Base-by-base conservation (phyloP, 2,113 vertebrate species). In the Cynocephalus volans region DNA sequence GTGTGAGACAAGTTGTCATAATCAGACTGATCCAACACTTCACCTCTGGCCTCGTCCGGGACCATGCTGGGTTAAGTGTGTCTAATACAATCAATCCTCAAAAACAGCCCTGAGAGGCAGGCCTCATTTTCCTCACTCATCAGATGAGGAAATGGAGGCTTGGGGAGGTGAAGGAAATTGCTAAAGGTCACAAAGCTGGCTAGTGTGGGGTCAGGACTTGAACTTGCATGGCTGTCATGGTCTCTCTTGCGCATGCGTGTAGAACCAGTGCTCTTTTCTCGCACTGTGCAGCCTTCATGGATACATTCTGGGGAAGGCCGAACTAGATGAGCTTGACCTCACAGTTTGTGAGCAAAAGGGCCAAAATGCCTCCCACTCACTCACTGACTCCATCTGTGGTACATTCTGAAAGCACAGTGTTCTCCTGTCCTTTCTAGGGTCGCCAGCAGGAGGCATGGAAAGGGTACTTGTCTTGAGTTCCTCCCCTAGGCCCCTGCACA, bases 361-460 rank as follows among this genome's bases (percentile, higher is more conserved):
- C 15, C 17, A 33, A 45, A 86, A 72, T 81, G 24, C 41, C 33
- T 48, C 18, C 62, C 45, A 83, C 24, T 75, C 60, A 83, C 12
- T 88, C 45, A 50, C 7, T 77, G 54, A 77, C 15, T 1, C 60
- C 50, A 91, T 70, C 54, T 95, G 76, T 83, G 54, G 82, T 70
- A 60, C 90, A 77, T 36, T n/a, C 87, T 77, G 62, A 69, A 82
- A 89, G 41, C 48, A 41, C 69, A 70, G 81, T 28, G 60, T 83
- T 76, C 52, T 88, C 31, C 58, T 95, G 50, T 84, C 97, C 97
- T 96, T 97, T 93, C 93, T 75, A 87, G 96, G 93, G 98, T 75
- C 88, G 88, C 28, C 33, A 64, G 10, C 73, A 97, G 96, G 96
- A 97, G 96, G 88, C 13, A 92, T 83, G 97, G 85, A 97, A 97